Evolutionary conservation across 2,797 vertebrate genomes (phyloP), one percentile per base, ranked within the genome.

Genomic region (Gallinago stenura): DNA sequence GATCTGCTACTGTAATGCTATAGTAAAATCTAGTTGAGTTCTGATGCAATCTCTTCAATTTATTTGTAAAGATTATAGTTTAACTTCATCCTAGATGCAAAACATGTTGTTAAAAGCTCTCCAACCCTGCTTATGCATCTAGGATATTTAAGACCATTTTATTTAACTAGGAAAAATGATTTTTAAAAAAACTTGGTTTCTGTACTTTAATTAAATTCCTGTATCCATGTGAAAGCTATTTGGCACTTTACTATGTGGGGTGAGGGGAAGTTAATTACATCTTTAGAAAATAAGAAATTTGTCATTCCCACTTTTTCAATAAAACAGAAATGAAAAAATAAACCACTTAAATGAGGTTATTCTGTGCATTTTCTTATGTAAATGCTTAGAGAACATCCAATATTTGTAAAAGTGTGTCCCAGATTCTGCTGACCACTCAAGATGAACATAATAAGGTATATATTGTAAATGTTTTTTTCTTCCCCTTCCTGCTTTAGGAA

Each of bases 231-330:
- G 53, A 75, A 80, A 89, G 56, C 31, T 64, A 58, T 76, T 92
- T 96, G 46, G 46, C 77, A 66, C 15, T 54, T 83, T 60, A 62
- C 14, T 48, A 12, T 41, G 39, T 1, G 1, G 21, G 12, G 12
- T 51, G 35, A 88, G 12, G 17, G 30, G 30, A 89, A 93, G 25
- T 41, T 89, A 90, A 92, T 87, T 77, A 20, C 18, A 50, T 70
- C 54, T 82, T 89, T 79, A 83, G 61, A 90, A 93, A 95, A 90
- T 31, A 86, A 83, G 35, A 46, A 72, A 72, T 87, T 45, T 92
- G 25, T 90, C 66, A 89, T 87, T 94, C 70, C 87, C 39, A 53
- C 6, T 76, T 81, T 81, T 87, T 58, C 43, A 88, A 45, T n/a
- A 89, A 94, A 95, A 84, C 1, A 89, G 39, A 79, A 68, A 51